These are phyloP conservation scores for Drosophila tristis DNA, from an alignment of 1,140 invertebrate species.

Conservation along the genomic window DNA sequence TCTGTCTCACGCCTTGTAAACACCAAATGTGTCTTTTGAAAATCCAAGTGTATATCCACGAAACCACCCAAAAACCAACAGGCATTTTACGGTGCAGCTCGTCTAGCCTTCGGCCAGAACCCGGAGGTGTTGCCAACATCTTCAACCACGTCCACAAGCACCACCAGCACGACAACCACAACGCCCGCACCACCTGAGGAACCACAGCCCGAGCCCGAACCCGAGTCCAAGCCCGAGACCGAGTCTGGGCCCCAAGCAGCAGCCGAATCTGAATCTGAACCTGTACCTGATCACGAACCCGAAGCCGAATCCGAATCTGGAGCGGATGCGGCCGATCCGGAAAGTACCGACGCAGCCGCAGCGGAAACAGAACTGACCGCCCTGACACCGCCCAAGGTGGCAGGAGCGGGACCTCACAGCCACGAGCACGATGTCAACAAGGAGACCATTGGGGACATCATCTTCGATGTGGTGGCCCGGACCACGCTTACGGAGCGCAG, in stretches of 20 bases:
- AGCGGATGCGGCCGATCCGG: slow-evolving; percentile 10
- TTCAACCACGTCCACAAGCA: slow-evolving; percentile 63
- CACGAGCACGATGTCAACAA: slow-evolving; percentile 63
- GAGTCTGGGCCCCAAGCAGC: slow-evolving; percentile 14
- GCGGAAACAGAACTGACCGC: slow-evolving; percentile 49
- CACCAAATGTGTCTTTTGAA: slow-evolving; percentile 68
- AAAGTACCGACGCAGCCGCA: slow-evolving; percentile 15
- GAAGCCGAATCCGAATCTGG: slow-evolving; percentile 6
- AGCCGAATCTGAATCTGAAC: slow-evolving; percentile 1
- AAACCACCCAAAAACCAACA: slow-evolving; percentile 81
- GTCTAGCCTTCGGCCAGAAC: slow-evolving; percentile 82
- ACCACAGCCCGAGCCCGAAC: slow-evolving; percentile 25
- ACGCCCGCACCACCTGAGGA: slow-evolving; percentile 24
- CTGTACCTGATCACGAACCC: neutral
- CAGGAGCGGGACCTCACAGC: slow-evolving; percentile 6
- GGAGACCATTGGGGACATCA: slow-evolving; percentile 72
- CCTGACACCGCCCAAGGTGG: slow-evolving; percentile 28
- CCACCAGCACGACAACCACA: slow-evolving; percentile 47
- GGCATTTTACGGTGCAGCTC: slow-evolving; percentile 81
- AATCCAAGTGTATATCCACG: slow-evolving; percentile 78
- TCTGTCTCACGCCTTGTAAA: slow-evolving; percentile 57
- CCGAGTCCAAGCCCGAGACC: slow-evolving; percentile 13
- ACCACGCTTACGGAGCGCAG: slow-evolving; percentile 58
- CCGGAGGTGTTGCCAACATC: slow-evolving; percentile 77
- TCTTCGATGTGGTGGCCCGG: slow-evolving; percentile 63